Evolutionary conservation across 2,888 invertebrate species (phyloP).

Genomic region (Ophraella communa): DNA sequence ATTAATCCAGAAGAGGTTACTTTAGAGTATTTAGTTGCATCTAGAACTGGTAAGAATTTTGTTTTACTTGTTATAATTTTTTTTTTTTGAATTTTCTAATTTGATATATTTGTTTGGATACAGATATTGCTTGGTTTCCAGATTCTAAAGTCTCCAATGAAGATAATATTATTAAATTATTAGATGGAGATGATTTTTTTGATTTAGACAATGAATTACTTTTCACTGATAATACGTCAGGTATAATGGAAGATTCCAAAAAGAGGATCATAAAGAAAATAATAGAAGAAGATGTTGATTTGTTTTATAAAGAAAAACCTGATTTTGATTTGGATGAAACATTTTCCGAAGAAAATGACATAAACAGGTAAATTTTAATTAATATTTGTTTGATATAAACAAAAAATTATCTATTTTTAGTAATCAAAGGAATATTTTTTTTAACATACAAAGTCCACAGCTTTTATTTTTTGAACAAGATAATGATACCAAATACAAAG

Average conservation of each 20-base stretch:
- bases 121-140: neutral
- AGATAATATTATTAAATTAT: slow-evolving; percentile 14
- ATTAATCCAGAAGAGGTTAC: slow-evolving; percentile 4
- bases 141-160: slow-evolving; percentile 2
- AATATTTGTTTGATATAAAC: no score
- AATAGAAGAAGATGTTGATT: slow-evolving; percentile 27
- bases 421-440: slow-evolving; percentile 14
- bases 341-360: slow-evolving; percentile 17
- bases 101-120: neutral
- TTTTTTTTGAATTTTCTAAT: no score
- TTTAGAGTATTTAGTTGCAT: slow-evolving; percentile 8
- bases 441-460: neutral
- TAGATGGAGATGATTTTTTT: slow-evolving; percentile 11
- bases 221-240: neutral
- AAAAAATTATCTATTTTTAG: no score
- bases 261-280: slow-evolving; percentile 27
- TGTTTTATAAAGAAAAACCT: slow-evolving; percentile 28
- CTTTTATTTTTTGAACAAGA: slow-evolving; percentile 6
- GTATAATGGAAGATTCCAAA: slow-evolving; percentile 19
- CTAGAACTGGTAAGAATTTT: slow-evolving; percentile 12
- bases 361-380: slow-evolving; percentile 23
- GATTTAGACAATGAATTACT: slow-evolving; percentile 16
- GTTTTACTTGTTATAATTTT: neutral
- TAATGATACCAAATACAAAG: slow-evolving; percentile 2
- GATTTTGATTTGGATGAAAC: slow-evolving; percentile 22